phyloP scores from a whole-genome alignment of 2,797 vertebrate species.

The Sebastes ruberrimus region DNA sequence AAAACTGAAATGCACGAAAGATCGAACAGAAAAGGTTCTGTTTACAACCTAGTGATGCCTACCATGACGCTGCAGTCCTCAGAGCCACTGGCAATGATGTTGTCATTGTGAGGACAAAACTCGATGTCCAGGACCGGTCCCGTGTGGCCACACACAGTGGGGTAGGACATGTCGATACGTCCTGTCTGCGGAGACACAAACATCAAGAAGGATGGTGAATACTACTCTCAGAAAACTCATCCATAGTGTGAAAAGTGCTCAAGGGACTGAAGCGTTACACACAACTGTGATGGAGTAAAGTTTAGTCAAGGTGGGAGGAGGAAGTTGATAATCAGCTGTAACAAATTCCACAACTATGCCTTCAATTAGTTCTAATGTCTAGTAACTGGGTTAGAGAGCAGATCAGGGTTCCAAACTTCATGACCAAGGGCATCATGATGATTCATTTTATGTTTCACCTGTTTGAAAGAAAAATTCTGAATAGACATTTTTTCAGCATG shows the following conservation, averaged over 20 bases:
- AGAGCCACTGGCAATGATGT: conserved; percentile 92
- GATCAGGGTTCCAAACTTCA: background rate
- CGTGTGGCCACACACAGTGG: conserved; percentile 91
- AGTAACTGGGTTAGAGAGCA: conserved; percentile 56
- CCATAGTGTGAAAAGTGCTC: background rate
- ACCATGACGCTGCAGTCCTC: conserved; percentile 95
- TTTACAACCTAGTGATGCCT: background rate
- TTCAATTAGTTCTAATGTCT: conserved; percentile 55
- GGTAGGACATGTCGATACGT: conserved; percentile 90
- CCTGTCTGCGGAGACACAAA: conserved; percentile 81
- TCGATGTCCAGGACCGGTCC: conserved; percentile 91
- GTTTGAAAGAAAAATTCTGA: background rate
- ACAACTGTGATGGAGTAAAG: background rate
- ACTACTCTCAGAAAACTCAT: background rate
- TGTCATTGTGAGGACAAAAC: conserved; percentile 94
- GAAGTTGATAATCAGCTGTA: conserved; percentile 61
- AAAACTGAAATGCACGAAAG: background rate
- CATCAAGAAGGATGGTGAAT: background rate
- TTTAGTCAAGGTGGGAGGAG: background rate
- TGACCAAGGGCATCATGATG: no score
- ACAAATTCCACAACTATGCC: conserved; percentile 47
- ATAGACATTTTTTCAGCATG: background rate
- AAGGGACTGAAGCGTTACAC: background rate
- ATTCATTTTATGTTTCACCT: background rate
- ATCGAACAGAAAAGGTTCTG: background rate